Evolutionary conservation across 35 echinoderm and acorn worm species (phyloP).

Genomic region (Apostichopus parvimensis): DNA sequence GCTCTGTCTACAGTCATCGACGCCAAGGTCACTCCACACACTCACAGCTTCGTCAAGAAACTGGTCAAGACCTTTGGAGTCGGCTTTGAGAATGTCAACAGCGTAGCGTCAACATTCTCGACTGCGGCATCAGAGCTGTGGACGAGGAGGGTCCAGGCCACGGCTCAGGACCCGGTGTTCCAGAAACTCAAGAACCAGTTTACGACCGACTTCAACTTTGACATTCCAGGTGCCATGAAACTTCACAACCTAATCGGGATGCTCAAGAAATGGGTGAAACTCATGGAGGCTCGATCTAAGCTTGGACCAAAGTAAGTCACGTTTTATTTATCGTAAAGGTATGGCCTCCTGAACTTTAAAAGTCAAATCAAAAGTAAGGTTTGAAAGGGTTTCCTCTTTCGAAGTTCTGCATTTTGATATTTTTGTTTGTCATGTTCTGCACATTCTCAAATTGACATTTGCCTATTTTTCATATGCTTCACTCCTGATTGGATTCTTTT

Average conservation of each 20-base stretch:
- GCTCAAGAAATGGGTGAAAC: slow-evolving; percentile 99
- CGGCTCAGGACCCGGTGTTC: slow-evolving; percentile 92
- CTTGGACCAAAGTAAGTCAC: slow-evolving; percentile 92
- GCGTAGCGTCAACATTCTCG: slow-evolving; percentile 93
- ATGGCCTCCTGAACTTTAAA: too few species aligned
- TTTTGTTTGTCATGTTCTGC: too few species aligned
- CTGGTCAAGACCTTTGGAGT: slow-evolving; percentile 97
- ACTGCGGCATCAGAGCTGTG: slow-evolving; percentile 93
- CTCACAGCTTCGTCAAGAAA: slow-evolving; percentile 98
- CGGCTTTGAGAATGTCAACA: slow-evolving; percentile 97
- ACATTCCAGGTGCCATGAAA: slow-evolving; percentile 89
- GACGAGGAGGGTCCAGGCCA: slow-evolving; percentile 84
- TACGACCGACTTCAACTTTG: slow-evolving; percentile 90
- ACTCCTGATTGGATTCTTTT: too few species aligned
- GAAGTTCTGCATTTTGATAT: too few species aligned
- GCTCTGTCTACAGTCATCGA: slow-evolving; percentile 72
- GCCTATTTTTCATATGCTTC: too few species aligned
- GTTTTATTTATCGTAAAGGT: not conserved
- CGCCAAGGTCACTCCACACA: slow-evolving; percentile 97
- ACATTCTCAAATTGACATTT: too few species aligned
- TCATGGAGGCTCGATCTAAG: slow-evolving; percentile 88
- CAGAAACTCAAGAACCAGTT: slow-evolving; percentile 97
- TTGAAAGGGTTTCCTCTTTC: too few species aligned
- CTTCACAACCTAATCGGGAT: slow-evolving; percentile 93
- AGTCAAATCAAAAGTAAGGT: too few species aligned